phyloP scores from a whole-genome alignment of 2,888 invertebrate genomes.

The Parochlus steinenii region DNA sequence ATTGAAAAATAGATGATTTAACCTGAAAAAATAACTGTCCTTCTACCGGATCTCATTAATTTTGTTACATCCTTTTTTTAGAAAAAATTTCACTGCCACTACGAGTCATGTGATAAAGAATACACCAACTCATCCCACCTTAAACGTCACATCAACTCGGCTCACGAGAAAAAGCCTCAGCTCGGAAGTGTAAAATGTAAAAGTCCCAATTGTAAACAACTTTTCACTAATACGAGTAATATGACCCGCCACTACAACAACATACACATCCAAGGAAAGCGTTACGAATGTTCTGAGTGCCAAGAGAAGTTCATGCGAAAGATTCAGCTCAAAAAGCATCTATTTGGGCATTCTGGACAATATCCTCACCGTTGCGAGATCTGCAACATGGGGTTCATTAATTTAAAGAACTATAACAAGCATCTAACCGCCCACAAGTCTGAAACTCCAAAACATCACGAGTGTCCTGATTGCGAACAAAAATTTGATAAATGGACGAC shows the following conservation, averaged over 20 bases:
- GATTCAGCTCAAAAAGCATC: constrained; percentile 37
- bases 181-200: constrained; percentile 18
- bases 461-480: constrained; percentile 32
- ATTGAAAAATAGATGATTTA: not conserved
- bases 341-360: constrained; percentile 35
- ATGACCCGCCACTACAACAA: constrained; percentile 39
- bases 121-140: constrained; percentile 44
- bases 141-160: constrained; percentile 37
- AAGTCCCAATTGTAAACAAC: constrained; percentile 30
- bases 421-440: constrained; percentile 22
- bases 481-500: constrained; percentile 34
- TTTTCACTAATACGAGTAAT: constrained; percentile 35
- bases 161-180: constrained; percentile 26
- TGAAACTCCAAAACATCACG: constrained; percentile 31
- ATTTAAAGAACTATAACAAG: constrained; percentile 31
- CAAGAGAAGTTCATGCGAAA: constrained; percentile 37
- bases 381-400: constrained; percentile 35
- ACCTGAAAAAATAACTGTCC: not conserved
- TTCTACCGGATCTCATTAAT: not conserved
- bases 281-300: constrained; percentile 36
- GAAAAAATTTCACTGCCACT: constrained; percentile 41
- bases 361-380: constrained; percentile 31
- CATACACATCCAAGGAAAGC: constrained; percentile 30
- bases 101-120: constrained; percentile 39
- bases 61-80: constrained; percentile 19